phyloP scores from a whole-genome alignment of 2,888 invertebrate species.

The Oegoconia quadripuncta region DNA sequence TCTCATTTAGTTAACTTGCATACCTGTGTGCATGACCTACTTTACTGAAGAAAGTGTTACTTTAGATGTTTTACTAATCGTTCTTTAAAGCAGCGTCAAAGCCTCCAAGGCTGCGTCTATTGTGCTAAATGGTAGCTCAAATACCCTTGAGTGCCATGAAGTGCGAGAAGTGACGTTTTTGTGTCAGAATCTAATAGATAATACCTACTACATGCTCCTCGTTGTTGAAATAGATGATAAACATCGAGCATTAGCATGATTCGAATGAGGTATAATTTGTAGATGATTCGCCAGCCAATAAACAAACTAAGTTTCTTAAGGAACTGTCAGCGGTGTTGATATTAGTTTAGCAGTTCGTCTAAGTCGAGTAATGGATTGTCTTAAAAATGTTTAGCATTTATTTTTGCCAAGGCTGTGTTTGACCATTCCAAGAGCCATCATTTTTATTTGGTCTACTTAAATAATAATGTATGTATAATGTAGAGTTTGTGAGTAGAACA shows the following conservation, averaged over 20 bases:
- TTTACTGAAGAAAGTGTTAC: too few species aligned
- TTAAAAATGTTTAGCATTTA: too few species aligned
- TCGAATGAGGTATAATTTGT: conserved; percentile 1
- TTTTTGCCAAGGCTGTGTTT: too few species aligned
- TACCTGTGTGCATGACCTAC: neutral
- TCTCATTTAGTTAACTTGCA: too few species aligned
- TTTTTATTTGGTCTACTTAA: too few species aligned
- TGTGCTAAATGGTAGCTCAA: conserved; percentile 46
- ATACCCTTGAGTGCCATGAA: conserved; percentile 39
- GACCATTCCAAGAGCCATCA: too few species aligned
- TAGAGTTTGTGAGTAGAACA: too few species aligned
- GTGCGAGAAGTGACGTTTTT: conserved; percentile 34
- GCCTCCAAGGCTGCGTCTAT: conserved; percentile 26
- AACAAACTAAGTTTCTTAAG: neutral
- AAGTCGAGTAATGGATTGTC: neutral
- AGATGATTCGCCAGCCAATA: neutral
- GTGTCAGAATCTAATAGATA: conserved; percentile 17
- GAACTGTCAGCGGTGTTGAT: neutral
- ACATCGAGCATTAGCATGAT: conserved; percentile 1
- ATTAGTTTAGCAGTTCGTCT: neutral
- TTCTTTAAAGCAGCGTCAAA: neutral
- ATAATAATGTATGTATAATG: too few species aligned
- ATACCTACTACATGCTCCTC: neutral
- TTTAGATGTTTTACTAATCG: neutral
- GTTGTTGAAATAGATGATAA: neutral